Evolutionary conservation across 1,140 invertebrate species (phyloP).

Genomic region (Stegodyphus mimosarum): DNA sequence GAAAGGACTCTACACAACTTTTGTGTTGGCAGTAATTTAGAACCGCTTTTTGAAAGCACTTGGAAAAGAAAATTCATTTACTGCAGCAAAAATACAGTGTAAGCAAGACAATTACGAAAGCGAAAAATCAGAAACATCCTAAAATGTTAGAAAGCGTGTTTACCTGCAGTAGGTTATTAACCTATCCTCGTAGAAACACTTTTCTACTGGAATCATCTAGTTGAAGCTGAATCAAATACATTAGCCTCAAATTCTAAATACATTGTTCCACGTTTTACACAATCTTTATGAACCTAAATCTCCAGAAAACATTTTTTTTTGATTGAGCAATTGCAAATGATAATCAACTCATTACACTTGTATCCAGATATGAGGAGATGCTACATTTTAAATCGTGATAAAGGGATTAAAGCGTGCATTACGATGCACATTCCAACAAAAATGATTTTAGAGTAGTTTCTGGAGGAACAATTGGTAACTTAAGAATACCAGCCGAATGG

Average conservation of each 20-base stretch:
- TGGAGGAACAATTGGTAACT: slow-evolving; percentile 3
- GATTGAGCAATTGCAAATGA: not conserved
- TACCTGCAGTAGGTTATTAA: too few relatives aligned
- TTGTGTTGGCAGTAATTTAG: too few relatives aligned
- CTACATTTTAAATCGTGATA: not conserved
- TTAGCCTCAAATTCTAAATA: not conserved
- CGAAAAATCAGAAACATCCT: too few relatives aligned
- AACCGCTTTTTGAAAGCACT: too few relatives aligned
- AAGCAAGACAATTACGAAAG: too few relatives aligned
- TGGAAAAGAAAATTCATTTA: too few relatives aligned
- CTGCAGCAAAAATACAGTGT: too few relatives aligned
- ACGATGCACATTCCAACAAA: not conserved
- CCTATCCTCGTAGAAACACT: too few relatives aligned
- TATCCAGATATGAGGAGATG: not conserved
- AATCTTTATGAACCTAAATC: too few relatives aligned
- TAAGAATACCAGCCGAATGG: not conserved
- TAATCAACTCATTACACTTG: not conserved
- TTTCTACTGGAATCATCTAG: not conserved
- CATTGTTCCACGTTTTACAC: not conserved
- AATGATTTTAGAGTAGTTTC: not conserved
- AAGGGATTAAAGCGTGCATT: slow-evolving; percentile 6
- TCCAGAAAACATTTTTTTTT: too few relatives aligned
- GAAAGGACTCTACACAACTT: too few relatives aligned
- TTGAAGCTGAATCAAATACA: not conserved
- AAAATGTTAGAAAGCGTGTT: too few relatives aligned